Percentiles rank a stretch among this genome's conserved stretches.
Evolutionary conservation across 2,888 invertebrate species (phyloP).

Genomic region (Microplitis manilae): DNA sequence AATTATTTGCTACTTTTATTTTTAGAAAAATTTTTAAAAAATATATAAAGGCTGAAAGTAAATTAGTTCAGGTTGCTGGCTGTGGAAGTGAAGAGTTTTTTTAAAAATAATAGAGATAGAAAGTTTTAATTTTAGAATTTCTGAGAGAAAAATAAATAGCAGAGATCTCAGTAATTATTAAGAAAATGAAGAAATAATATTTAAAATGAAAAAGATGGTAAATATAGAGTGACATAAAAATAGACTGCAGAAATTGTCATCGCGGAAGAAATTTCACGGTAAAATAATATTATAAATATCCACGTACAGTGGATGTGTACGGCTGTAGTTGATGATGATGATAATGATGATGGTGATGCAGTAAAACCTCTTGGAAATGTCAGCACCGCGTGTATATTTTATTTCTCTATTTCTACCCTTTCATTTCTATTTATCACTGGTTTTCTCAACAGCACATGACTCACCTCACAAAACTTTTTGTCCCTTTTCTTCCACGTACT

Average conservation of each 20-base stretch:
- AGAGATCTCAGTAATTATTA: conserved; percentile 7
- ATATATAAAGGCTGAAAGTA: too few species aligned
- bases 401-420: conserved; percentile 6
- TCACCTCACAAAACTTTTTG: conserved; percentile 15
- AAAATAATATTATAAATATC: conserved; percentile 17
- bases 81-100: too few species aligned
- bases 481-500: conserved; percentile 6
- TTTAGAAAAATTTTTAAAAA: too few species aligned
- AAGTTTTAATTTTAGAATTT: conserved; percentile 12
- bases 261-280: background rate
- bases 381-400: background rate
- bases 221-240: background rate
- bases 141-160: conserved; percentile 26
- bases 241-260: background rate
- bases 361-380: conserved; percentile 24
- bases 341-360: conserved; percentile 1
- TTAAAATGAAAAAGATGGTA: background rate
- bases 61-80: too few species aligned
- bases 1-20: conserved; percentile 8
- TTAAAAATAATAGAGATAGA: conserved; percentile 29
- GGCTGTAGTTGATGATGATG: background rate
- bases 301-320: background rate
- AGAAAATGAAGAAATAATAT: conserved; percentile 15
- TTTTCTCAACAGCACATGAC: conserved; percentile 21
- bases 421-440: conserved; percentile 34